These are phyloP conservation scores for Periphyllus acericola DNA, from an alignment of 2,888 invertebrate genomes.

Conservation along the genomic window DNA sequence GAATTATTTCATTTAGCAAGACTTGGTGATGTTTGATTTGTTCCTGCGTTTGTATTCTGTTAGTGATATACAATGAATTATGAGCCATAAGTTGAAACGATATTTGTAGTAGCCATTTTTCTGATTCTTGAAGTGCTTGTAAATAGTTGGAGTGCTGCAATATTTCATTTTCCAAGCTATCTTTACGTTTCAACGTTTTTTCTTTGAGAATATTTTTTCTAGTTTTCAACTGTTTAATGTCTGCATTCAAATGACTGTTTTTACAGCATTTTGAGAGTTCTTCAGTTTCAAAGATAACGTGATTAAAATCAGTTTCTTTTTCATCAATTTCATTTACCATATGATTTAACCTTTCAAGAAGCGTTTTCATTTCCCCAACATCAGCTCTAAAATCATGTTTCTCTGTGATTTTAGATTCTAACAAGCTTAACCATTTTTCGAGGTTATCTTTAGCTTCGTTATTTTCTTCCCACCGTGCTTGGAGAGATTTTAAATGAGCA, in stretches of 20 bases:
- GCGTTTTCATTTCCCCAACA: conserved; percentile 69
- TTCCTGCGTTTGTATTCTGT: conserved; percentile 88
- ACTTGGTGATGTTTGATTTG: conserved; percentile 89
- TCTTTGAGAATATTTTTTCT: conserved; percentile 77
- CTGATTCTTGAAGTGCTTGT: conserved; percentile 89
- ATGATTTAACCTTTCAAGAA: conserved; percentile 70
- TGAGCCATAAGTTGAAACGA: conserved; percentile 96
- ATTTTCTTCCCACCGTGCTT: conserved; percentile 89
- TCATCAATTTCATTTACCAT: conserved; percentile 82
- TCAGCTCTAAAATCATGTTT: conserved; percentile 83
- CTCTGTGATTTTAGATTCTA: conserved; percentile 76
- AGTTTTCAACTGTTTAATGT: conserved; percentile 76
- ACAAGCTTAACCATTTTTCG: conserved; percentile 81
- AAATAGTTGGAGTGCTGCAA: conserved; percentile 88
- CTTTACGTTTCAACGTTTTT: conserved; percentile 71
- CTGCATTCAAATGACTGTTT: conserved; percentile 74
- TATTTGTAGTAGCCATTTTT: conserved; percentile 94
- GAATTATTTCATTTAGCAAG: conserved; percentile 72
- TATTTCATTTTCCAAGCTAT: conserved; percentile 79
- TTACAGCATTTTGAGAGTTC: conserved; percentile 81
- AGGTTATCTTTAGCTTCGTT: conserved; percentile 80
- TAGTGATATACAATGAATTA: conserved; percentile 91
- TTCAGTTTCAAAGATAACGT: conserved; percentile 78
- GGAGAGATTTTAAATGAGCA: conserved; percentile 83
- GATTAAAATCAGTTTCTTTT: conserved; percentile 81